Base-by-base conservation (phyloP, 2,113 vertebrate species). In the Vulpes lagopus region DNA sequence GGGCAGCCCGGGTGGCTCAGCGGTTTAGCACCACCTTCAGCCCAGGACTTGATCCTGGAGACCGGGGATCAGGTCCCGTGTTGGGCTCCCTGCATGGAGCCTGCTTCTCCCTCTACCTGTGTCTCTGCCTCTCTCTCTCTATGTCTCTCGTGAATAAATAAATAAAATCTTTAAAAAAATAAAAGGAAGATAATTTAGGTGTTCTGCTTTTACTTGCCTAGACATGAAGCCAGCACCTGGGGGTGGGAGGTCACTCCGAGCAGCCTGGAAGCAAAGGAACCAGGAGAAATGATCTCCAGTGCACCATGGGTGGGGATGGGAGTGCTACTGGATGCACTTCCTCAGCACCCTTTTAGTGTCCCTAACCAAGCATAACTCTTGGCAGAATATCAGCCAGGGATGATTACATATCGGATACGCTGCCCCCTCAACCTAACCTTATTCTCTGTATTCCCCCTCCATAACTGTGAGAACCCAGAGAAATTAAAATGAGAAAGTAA, bases 401-500 rank as follows among this genome's bases (percentile, higher is more conserved):
- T 25, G n/a, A 62, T 73, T 80, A 60, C 16, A 59, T 30, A 67
- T 57, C 19, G 67, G 32, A 74, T 30, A n/a, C 11, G 2, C 23
- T 74, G 43, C 27, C n/a, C 22, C 2, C 10, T 30, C 11, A 35
- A 27, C 27, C 32, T 64, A 89, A 55, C 32, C 17, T 71, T 17
- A 87, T 35, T 57, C 57, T 69, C 23, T 3, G 7, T 5, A 0
- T 3, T 12, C 22, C 19, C 15, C 64, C 38, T 71, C 38, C 22
- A 17, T 23, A 35, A 90, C 53, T 65, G 20, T 20, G 65, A 95
- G 90, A 96, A 83, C 76, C 60, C 8, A 0, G 25, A 96, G 94
- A 79, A 84, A 96, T 96, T 93, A 96, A 97, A 98, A 96, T 69
- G 85, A 96, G 81, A 91, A 97, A 96, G 97, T 93, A 98, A 98